Evolutionary conservation across 2,113 vertebrate genomes (phyloP).

Genomic region (rat (Rattus norvegicus)): DNA sequence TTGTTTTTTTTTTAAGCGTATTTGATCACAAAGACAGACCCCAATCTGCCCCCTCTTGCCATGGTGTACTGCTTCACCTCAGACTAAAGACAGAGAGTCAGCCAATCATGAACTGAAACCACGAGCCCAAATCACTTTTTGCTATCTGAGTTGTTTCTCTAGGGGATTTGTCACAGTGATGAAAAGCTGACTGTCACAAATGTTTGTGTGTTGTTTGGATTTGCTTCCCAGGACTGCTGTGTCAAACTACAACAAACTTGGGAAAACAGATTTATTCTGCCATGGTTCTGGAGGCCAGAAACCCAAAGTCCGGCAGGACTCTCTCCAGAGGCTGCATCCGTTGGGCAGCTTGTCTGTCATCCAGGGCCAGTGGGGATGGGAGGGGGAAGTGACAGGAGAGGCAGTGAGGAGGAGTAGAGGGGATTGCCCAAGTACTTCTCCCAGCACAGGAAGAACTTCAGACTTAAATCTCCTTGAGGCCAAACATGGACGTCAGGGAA

Average conservation of each 20-base stretch:
- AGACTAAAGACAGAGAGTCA: background rate
- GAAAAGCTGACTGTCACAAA: background rate
- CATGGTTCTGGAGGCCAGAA: background rate
- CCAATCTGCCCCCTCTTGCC: background rate
- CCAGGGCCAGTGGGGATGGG: background rate
- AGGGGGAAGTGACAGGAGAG: background rate
- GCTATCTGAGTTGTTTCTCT: background rate
- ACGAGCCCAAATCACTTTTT: background rate
- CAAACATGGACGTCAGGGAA: background rate
- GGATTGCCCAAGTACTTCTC: background rate
- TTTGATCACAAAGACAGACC: background rate
- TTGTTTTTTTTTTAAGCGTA: background rate
- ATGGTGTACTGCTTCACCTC: background rate
- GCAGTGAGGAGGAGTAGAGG: background rate
- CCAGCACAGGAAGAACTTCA: background rate
- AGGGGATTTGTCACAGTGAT: background rate
- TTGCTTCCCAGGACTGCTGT: background rate
- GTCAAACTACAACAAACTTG: background rate
- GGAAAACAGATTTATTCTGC: background rate
- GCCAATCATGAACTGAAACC: background rate
- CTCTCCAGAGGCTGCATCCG: no score
- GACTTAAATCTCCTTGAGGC: background rate
- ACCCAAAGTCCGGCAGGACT: background rate
- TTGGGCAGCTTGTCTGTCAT: no score
- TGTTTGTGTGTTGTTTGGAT: slow-evolving; percentile 26